These are phyloP conservation scores for Chymomyza fuscimana DNA, from an alignment of 2,888 invertebrate genomes.

Conservation along the genomic window DNA sequence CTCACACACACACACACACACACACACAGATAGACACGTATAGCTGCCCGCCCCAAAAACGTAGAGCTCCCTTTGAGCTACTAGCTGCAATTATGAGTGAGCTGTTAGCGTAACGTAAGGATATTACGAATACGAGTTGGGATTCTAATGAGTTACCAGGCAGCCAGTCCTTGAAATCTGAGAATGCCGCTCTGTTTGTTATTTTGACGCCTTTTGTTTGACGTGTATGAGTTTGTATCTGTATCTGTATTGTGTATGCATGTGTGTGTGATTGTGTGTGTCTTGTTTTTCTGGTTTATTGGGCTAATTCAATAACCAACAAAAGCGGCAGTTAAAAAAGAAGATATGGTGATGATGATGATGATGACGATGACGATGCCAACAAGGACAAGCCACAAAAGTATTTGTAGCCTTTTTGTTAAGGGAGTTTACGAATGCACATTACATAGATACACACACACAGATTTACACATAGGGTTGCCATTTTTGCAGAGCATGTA, in stretches of 20 bases:
- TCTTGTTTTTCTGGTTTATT: conserved; percentile 80
- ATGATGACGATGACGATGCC: not conserved
- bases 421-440: conserved; percentile 8
- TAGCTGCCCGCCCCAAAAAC: conserved; percentile 2
- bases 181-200: conserved; percentile 55
- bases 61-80: conserved; percentile 5
- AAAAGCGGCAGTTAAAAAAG: conserved; percentile 60
- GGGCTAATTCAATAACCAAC: conserved; percentile 80
- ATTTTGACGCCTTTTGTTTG: conserved; percentile 55
- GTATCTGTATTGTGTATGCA: conserved; percentile 54
- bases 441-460: conserved; percentile 4
- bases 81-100: conserved; percentile 54
- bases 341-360: not conserved
- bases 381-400: conserved; percentile 15
- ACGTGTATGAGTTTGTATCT: conserved; percentile 23
- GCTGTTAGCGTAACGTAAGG: conserved; percentile 20
- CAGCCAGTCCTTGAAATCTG: conserved; percentile 64
- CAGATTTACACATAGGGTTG: conserved; percentile 6
- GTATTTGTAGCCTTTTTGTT: conserved; percentile 7
- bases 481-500: conserved; percentile 28
- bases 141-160: conserved; percentile 72
- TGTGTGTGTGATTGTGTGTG: conserved; percentile 46
- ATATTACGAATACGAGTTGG: not conserved
- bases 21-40: not conserved
- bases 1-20: not conserved